A percentile compares a stretch with the other conserved stretches of the same genome.
Conservation (phyloP, 2,888 invertebrate genomes). For the Cerceris ruficornis region DNA sequence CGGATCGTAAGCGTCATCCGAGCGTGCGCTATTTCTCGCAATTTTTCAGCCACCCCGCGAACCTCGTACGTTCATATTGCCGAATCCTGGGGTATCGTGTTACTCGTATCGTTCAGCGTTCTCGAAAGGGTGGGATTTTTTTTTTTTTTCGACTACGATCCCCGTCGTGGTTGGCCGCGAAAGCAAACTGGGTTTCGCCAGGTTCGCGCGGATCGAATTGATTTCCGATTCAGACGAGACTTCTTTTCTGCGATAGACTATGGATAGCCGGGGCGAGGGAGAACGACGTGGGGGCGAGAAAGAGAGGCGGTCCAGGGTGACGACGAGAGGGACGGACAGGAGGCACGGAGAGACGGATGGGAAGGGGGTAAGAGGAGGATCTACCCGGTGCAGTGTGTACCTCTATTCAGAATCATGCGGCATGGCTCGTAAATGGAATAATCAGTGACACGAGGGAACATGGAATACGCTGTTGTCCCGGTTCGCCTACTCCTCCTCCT, state of each 20-base stretch:
- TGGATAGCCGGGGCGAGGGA: conserved; percentile 19
- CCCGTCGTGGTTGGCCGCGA: conserved; percentile 5
- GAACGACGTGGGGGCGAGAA: conserved; percentile 12
- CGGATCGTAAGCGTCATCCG: conserved; percentile 29
- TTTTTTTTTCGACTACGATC: background rate
- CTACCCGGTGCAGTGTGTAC: conserved; percentile 58
- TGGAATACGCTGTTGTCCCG: conserved; percentile 72
- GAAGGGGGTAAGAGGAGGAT: conserved; percentile 49
- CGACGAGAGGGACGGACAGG: conserved; percentile 22
- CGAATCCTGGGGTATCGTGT: background rate
- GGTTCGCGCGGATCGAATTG: conserved; percentile 52
- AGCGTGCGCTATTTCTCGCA: conserved; percentile 4
- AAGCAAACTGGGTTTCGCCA: conserved; percentile 27
- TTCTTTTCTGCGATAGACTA: conserved; percentile 52
- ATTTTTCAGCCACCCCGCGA: background rate
- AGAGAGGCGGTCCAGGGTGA: conserved; percentile 17
- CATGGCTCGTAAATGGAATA: conserved; percentile 76
- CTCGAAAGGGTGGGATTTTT: background rate
- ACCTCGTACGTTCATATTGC: background rate
- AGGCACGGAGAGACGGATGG: conserved; percentile 17
- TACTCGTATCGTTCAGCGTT: background rate
- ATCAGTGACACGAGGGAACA: conserved; percentile 77
- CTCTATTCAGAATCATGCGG: conserved; percentile 74
- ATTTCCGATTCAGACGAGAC: conserved; percentile 62
- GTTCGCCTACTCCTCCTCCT: conserved; percentile 51